These are phyloP conservation scores for Lissocephala sabroskyi DNA, from an alignment of 2,888 invertebrate species.

Conservation along the genomic window DNA sequence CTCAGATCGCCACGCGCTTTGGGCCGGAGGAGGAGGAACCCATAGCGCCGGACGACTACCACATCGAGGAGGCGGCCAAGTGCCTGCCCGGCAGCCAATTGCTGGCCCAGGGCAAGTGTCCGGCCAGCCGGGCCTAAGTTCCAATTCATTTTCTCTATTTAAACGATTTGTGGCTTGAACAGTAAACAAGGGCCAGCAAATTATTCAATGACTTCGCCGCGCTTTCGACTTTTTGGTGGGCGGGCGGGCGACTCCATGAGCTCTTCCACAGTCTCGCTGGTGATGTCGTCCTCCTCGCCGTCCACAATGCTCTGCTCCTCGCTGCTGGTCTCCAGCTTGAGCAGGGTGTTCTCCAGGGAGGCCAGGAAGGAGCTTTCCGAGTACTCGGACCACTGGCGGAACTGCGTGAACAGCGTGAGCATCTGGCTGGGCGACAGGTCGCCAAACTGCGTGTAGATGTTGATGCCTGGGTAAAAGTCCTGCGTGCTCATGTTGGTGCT, in stretches of 20 bases:
- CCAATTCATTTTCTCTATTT: too few species aligned
- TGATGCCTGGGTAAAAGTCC: conserved; percentile 75
- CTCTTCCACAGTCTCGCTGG: conserved; percentile 29
- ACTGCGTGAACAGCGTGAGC: conserved; percentile 78
- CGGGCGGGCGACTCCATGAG: conserved; percentile 10
- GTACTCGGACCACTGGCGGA: conserved; percentile 77
- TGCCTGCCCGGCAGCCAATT: conserved; percentile 61
- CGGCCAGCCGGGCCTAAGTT: too few species aligned
- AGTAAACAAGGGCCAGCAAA: too few species aligned
- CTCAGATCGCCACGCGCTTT: conserved; percentile 64
- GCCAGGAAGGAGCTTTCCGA: conserved; percentile 77
- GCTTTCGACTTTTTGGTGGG: not conserved
- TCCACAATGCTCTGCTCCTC: conserved; percentile 60
- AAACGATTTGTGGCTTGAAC: too few species aligned
- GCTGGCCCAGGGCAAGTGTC: conserved; percentile 49
- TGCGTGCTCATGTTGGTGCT: conserved; percentile 57
- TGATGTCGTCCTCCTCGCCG: conserved; percentile 63
- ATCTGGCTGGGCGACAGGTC: conserved; percentile 79
- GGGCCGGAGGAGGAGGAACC: conserved; percentile 42
- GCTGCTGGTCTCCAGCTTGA: conserved; percentile 72
- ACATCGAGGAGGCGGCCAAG: conserved; percentile 44
- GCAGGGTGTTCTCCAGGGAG: conserved; percentile 78
- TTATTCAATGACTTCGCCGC: too few species aligned
- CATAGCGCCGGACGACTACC: conserved; percentile 35
- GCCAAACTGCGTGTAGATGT: conserved; percentile 82